Base-by-base conservation (phyloP, 1,140 invertebrate genomes). In the Danaus melanippus region DNA sequence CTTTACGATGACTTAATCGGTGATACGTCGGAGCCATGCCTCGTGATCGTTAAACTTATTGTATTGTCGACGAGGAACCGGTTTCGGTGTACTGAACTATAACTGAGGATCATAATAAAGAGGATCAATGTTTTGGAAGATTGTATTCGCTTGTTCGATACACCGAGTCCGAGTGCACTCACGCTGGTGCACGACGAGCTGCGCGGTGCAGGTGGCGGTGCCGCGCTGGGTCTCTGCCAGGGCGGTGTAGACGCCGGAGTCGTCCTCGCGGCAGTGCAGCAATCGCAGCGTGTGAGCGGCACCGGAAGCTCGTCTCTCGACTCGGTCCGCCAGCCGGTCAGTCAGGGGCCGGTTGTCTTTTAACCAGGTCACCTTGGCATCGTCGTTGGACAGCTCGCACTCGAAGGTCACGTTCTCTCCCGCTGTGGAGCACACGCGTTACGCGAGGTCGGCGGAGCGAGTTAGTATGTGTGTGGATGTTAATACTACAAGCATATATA, bases 201-300 rank as follows among this genome's bases (percentile, higher is more conserved):
- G 93, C 46, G 95, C 94, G 42, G 94, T 95, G 74, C 94, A 95
- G 50, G 92, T 92, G 8, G 94, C 90, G 67, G 92, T 93, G 40
- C 95, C 94, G 40, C 93, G 91, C 0, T 88, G 87, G 74, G 97
- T 97, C 45, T 91, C 91, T n/a, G 96, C 97, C 42, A 94, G 90
- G 49, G 95, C 96, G 0, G 95, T 97, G 76, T 99, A 99, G 12
- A 96, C 90, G 10, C 97, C 97, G 2, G 91, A 90, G 86, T 99
- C 97, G 41, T 91, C 91, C 53, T 93, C 93, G 12, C 88, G 84
- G 53, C 94, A 95, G 67, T 97, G 93, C 62, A 92, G 89, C 12
- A 99, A 91, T 66, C 93, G 90, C 53, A 99, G 86, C 50, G 89
- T 91, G 75, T 91, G 93, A 0, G 81, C 86, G 9, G 85, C 85